Evolutionary conservation across 1,140 invertebrate genomes (phyloP), one percentile per base, ranked within the genome.

Genomic region (Eueides isabella): DNA sequence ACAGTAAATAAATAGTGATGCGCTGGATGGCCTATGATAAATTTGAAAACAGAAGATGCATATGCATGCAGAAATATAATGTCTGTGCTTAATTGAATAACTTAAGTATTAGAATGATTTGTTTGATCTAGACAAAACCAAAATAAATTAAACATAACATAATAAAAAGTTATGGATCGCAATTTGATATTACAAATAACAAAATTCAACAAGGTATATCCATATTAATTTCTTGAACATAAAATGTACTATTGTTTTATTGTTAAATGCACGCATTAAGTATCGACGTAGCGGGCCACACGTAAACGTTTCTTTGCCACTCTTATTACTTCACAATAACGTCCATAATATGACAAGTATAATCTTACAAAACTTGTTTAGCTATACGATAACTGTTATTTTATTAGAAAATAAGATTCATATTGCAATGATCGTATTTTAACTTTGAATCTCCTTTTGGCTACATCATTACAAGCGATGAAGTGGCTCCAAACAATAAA

Each of bases 181-280:
- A n/a, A n/a, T n/a, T n/a, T n/a, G n/a, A n/a, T n/a, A 9, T 9
- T 19, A 5, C 16, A 44, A 44, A 91, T 26, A 55, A 5, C n/a
- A 55, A 55, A 55, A 1, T 11, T 26, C 0, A 26, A 26, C 1
- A 11, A 41, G 62, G 61, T 61, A 41, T 76, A 75, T 84, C 82
- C 80, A 84, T 29, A 72, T 28, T 74, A 74, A 19, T 62, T 29
- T 38, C 35, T 48, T 75, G 61, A 38, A 72, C 41, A 77, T 67
- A 67, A 77, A 75, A 76, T 67, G 74, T 77, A 73, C 74, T 76
- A 79, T 82, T 82, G 80, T 84, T 84, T 81, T 84, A 80, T 84
- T 82, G 76, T 69, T 74, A 73, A 74, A 72, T 77, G 77, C 68
- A 73, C 74, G 73, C 82, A 82, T 83, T 83, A 80, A 78, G 81